Evolutionary conservation across 2,113 vertebrate genomes (phyloP), one percentile per base, ranked within the genome.

Genomic region (Laticauda laticaudata): DNA sequence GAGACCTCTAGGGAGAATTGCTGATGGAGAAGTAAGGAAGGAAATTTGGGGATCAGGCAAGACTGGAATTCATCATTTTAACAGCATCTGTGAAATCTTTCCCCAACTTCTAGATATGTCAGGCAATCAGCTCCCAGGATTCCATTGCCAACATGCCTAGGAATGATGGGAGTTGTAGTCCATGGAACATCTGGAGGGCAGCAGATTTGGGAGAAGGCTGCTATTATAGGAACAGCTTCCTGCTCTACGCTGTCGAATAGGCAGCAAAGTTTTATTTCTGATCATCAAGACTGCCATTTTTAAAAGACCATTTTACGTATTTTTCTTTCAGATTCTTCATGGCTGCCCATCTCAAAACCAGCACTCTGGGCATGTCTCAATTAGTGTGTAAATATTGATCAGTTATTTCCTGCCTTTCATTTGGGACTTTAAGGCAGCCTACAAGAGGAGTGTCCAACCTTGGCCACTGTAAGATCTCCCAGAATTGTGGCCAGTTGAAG

Each of bases 1-100:
- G 92, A 93, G 97, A 34, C 24, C 4, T 24, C 54, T 18, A n/a
- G 93, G 95, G 1, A 56, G 93, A 95, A 95, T 96, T 7, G 21
- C 2, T 96, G 94, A 92, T 89, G 91, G 57, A 0, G 91, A 94
- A 64, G 51, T 53, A 39, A 87, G 2, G 92, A 86, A 45, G 87
- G 93, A 90, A 92, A 90, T 92, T 92, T 95, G 94, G 87, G 11
- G 86, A 93, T 53, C 92, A 95, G 92, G 96, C 96, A 94, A 95
- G 95, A 94, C 53, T 92, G 92, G 57, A 56, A 29, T 45, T 21
- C 88, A 81, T 20, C 18, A 39, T 87, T 4, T 87, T 92, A 92
- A 51, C n/a, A 24, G 26, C 29, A 0, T 45, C 55, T 23, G 21
- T 14, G n/a, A 15, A 69, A 15, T 34, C 15, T 15, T 39, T 81